A percentile compares a stretch with the other conserved stretches of the same genome.
These are phyloP conservation scores for Characodon lateralis DNA, from an alignment of 2,797 vertebrate genomes.

Conservation along the genomic window DNA sequence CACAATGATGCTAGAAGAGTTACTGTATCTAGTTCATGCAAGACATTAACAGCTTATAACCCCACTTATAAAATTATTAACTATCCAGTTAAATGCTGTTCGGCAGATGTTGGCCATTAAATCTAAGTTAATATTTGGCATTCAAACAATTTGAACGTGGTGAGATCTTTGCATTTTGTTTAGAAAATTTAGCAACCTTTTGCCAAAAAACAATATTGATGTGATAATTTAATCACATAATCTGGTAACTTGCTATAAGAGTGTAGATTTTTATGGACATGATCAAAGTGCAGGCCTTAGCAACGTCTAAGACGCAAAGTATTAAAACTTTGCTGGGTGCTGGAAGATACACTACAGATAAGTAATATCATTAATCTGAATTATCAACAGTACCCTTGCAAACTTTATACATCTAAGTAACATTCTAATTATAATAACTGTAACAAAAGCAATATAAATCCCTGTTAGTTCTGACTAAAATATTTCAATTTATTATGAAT, in stretches of 20 bases:
- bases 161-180: no score
- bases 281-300: constrained; percentile 3
- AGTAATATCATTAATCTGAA: not conserved
- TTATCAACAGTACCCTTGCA: not conserved
- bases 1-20: not conserved
- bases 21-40: no score
- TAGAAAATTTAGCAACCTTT: no score
- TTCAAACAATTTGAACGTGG: no score
- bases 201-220: no score
- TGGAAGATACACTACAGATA: not conserved
- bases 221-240: no score
- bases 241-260: no score
- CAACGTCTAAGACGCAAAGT: not conserved
- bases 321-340: not conserved
- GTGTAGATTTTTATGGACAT: constrained; percentile 10
- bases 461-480: not conserved
- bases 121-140: no score
- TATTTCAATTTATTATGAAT: not conserved
- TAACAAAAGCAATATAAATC: not conserved
- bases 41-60: no score
- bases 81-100: no score
- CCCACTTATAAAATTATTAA: no score
- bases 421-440: not conserved
- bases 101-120: no score
- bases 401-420: not conserved